Percentiles rank a stretch among this genome's conserved stretches.
Evolutionary conservation across 2,113 vertebrate species (phyloP).

Genomic region (Hirundichthys speculiger): DNA sequence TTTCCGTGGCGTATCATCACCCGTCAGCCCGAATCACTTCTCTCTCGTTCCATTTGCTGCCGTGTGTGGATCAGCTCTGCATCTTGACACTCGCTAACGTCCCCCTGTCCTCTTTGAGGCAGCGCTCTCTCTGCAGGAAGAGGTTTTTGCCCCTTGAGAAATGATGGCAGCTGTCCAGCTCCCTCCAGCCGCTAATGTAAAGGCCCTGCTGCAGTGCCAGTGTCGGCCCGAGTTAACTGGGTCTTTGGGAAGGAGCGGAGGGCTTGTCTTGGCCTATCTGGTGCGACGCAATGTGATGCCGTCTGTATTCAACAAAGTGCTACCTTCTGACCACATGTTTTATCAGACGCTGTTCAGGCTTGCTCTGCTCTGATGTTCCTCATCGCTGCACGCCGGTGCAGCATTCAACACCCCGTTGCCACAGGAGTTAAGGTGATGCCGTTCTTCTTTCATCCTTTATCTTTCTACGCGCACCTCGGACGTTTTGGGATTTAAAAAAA

Average conservation of each 20-base stretch:
- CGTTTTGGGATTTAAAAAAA: no score
- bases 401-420: background rate
- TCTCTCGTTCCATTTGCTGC: slow-evolving; percentile 45
- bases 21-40: slow-evolving; percentile 46
- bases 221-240: slow-evolving; percentile 46
- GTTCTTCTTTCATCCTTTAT: background rate
- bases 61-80: slow-evolving; percentile 36
- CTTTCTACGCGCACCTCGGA: no score
- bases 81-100: slow-evolving; percentile 54
- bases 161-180: slow-evolving; percentile 48
- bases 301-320: slow-evolving; percentile 17
- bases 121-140: background rate
- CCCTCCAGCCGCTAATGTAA: slow-evolving; percentile 43
- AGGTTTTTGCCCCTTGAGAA: slow-evolving; percentile 9
- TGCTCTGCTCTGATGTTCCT: background rate
- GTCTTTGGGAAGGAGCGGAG: slow-evolving; percentile 17
- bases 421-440: background rate
- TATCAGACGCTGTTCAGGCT: slow-evolving; percentile 12
- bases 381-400: background rate
- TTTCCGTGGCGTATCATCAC: slow-evolving; percentile 44
- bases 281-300: slow-evolving; percentile 20
- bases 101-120: slow-evolving; percentile 21
- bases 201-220: slow-evolving; percentile 37
- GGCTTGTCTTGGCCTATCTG: slow-evolving; percentile 24
- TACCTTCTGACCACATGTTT: slow-evolving; percentile 11